Base-by-base conservation (phyloP, 2,888 invertebrate species). In the Parnassius orleans region DNA sequence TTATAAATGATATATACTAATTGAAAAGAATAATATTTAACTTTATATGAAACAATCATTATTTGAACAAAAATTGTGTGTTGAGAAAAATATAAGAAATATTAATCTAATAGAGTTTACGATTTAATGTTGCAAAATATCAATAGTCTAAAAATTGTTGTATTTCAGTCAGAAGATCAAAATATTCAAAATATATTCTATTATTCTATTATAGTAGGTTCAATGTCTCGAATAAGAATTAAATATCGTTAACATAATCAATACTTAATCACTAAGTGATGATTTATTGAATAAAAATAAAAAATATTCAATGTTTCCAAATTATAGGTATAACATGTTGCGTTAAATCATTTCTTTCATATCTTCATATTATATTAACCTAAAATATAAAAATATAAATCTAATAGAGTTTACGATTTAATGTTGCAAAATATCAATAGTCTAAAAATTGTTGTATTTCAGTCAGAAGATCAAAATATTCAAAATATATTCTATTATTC, bases 121-220 rank as follows among this genome's bases (percentile, higher is more conserved):
- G 12, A 43, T 44, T 52, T 58, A 51, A 12, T 52, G 52, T 58
- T 52, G n/a, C 42, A 57, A 50, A 43, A 10, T 42, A 15, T 56
- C 53, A 15, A 9, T 19, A 50, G 41, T 50, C 3, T 50, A 48
- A 15, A 48, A 42, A 41, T 48, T 9, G 50, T 15, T 48, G 47
- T n/a, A 15, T 19, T 11, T 51, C 43, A 9, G 9, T 48, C 41
- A 33, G 33, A 1, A 46, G 33, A n/a, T n/a, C 10, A 14, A 11
- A 10, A 14, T n/a, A 7, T 42, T 58, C 12, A 48, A 56, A 43
- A 14, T n/a, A 19, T 50, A 10, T 51, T 51, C 12, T 44, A 33
- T 33, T 33, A 24, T 19, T 44, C 46, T 55, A 55, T 46, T 12
- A 42, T 60, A 61, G 55, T 12, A 43, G 54, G 12, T 52, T 61